Percentiles rank a stretch among this genome's conserved stretches.
These are phyloP conservation scores for Neotoxoptera formosana DNA, from an alignment of 1,140 invertebrate species.

Conservation along the genomic window DNA sequence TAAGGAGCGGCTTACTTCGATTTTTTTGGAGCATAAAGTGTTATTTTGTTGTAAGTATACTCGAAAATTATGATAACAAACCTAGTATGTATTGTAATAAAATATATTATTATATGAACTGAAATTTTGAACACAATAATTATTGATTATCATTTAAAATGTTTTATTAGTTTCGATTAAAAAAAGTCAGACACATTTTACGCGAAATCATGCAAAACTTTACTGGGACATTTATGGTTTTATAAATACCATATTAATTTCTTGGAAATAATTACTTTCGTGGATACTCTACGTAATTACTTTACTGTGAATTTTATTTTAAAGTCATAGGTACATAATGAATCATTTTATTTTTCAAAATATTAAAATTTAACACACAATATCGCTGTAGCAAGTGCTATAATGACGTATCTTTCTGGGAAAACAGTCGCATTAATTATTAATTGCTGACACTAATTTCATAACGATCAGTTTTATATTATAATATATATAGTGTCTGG, in stretches of 20 bases:
- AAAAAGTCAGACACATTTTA: background rate
- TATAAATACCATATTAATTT: background rate
- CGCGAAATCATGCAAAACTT: background rate
- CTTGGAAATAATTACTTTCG: background rate
- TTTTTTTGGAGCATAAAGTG: too few relatives aligned
- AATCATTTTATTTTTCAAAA: background rate
- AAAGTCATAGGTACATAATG: background rate
- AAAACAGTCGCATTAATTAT: background rate
- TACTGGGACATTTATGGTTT: background rate
- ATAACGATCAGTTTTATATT: constrained; percentile 25
- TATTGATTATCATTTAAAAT: background rate
- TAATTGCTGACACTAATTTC: background rate
- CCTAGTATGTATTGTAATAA: background rate
- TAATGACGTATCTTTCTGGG: background rate
- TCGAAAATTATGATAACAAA: too few relatives aligned
- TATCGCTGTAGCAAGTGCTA: background rate
- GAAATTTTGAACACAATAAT: background rate
- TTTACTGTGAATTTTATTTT: background rate
- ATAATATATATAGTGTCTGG: background rate
- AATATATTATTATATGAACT: too few relatives aligned
- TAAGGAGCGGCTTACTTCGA: too few relatives aligned
- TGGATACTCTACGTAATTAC: background rate
- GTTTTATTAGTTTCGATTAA: background rate
- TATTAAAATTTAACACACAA: background rate
- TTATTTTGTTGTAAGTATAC: too few relatives aligned